phyloP scores from a whole-genome alignment of 2,113 vertebrate species.

The Andinoacara biseriatus region DNA sequence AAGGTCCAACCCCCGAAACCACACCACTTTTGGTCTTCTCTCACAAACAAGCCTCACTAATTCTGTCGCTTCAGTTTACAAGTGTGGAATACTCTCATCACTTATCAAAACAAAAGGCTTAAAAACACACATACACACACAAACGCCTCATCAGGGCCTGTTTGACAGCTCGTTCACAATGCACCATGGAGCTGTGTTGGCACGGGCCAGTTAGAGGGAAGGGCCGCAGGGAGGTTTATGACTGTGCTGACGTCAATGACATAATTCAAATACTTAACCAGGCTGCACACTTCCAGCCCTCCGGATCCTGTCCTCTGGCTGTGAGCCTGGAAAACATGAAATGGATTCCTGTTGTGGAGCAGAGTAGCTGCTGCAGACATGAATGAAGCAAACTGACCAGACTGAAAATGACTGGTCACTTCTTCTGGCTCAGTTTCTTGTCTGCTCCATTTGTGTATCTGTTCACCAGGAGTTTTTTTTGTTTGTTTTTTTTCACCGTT shows the following conservation, averaged over 20 bases:
- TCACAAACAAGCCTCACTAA: conserved; percentile 45
- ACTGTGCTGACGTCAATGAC: conserved; percentile 99
- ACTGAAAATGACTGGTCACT: conserved; percentile 17
- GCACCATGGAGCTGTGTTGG: conserved; percentile 87
- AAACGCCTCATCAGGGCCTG: conserved; percentile 70
- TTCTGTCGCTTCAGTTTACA: conserved; percentile 45
- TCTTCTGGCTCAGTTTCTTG: conserved; percentile 7
- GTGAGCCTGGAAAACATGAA: conserved; percentile 79
- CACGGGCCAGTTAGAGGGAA: conserved; percentile 85
- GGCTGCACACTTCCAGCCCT: conserved; percentile 90
- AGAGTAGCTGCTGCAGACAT: conserved; percentile 52
- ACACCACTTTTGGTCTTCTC: conserved; percentile 12
- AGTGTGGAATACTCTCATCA: conserved; percentile 20
- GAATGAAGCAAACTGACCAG: conserved; percentile 21
- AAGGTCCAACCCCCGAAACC: conserved; percentile 43
- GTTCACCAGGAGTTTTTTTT: not conserved
- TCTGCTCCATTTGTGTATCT: not conserved
- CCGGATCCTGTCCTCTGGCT: conserved; percentile 78
- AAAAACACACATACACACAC: conserved; percentile 25
- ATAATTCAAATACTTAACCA: conserved; percentile 99
- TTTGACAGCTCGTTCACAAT: conserved; percentile 81
- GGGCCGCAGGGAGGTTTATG: conserved; percentile 94
- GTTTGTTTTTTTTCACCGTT: too few relatives aligned
- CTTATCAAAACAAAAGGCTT: conserved; percentile 64
- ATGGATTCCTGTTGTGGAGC: conserved; percentile 79